phyloP scores from a whole-genome alignment of 2,888 invertebrate genomes.

The Muscina levida region DNA sequence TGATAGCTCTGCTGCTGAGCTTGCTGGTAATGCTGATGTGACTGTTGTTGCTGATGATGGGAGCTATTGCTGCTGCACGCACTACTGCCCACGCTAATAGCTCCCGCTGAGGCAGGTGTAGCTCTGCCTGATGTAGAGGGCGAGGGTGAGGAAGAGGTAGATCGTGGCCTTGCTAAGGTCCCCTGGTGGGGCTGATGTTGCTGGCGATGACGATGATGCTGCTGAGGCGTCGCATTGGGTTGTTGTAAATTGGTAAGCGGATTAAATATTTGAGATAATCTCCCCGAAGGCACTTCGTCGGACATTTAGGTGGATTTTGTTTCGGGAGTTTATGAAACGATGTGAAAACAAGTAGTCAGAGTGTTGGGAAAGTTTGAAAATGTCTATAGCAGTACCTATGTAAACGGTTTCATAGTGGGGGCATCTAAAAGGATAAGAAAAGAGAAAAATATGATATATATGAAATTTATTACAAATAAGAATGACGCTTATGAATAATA shows the following conservation, averaged over 20 bases:
- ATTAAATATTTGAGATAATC: slow-evolving; percentile 91
- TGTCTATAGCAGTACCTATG: too few relatives aligned
- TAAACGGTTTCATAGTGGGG: too few relatives aligned
- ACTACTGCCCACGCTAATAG: slow-evolving; percentile 54
- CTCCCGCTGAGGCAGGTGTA: slow-evolving; percentile 69
- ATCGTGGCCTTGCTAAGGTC: slow-evolving; percentile 68
- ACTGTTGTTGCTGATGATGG: slow-evolving; percentile 42
- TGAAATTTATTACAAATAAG: too few relatives aligned
- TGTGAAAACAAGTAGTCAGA: too few relatives aligned
- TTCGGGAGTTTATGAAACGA: too few relatives aligned
- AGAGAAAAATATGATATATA: too few relatives aligned
- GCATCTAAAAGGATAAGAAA: too few relatives aligned
- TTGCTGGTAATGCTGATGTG: slow-evolving; percentile 58
- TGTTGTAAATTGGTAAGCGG: slow-evolving; percentile 88
- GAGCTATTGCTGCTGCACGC: slow-evolving; percentile 51
- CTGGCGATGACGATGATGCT: slow-evolving; percentile 70
- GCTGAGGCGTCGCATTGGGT: slow-evolving; percentile 80
- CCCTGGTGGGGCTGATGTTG: slow-evolving; percentile 82
- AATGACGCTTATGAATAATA: too few relatives aligned
- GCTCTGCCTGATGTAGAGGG: slow-evolving; percentile 72
- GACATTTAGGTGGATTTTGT: slow-evolving; percentile 80
- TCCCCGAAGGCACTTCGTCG: slow-evolving; percentile 85
- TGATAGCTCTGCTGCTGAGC: slow-evolving; percentile 57
- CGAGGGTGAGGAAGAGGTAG: slow-evolving; percentile 72
- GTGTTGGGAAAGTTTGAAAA: too few relatives aligned